phyloP scores from a whole-genome alignment of 2,888 invertebrate species.

The Diabrotica balteata region DNA sequence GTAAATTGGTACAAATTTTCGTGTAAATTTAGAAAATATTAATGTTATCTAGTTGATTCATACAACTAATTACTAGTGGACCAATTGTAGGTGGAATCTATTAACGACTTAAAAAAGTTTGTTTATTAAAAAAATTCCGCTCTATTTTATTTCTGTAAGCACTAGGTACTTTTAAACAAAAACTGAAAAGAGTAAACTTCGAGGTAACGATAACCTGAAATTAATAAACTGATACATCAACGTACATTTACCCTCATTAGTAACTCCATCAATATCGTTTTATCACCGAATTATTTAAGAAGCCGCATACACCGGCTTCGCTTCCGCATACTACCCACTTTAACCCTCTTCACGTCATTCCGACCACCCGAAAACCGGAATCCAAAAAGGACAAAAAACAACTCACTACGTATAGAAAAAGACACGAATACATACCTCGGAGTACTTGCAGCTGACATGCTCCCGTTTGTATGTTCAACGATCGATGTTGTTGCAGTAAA shows the following conservation, averaged over 20 bases:
- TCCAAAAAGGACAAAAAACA: slow-evolving; percentile 19
- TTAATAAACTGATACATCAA: background rate
- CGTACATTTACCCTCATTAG: background rate
- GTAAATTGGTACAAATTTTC: too few relatives aligned
- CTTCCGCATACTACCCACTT: slow-evolving; percentile 14
- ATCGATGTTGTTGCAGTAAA: slow-evolving; percentile 34
- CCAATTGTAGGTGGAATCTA: too few relatives aligned
- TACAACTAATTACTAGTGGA: too few relatives aligned
- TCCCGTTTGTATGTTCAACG: slow-evolving; percentile 33
- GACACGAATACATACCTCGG: slow-evolving; percentile 43
- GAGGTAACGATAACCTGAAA: too few relatives aligned
- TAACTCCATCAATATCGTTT: slow-evolving; percentile 2
- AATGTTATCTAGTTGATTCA: too few relatives aligned
- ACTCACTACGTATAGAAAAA: slow-evolving; percentile 25
- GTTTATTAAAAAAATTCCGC: too few relatives aligned
- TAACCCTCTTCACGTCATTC: background rate
- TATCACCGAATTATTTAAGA: slow-evolving; percentile 4
- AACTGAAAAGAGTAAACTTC: too few relatives aligned
- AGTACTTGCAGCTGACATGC: slow-evolving; percentile 47
- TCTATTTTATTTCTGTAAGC: too few relatives aligned
- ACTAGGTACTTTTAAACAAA: too few relatives aligned
- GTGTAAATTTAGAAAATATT: too few relatives aligned
- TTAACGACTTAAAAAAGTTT: too few relatives aligned
- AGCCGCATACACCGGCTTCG: slow-evolving; percentile 23
- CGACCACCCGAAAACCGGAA: background rate